phyloP scores from a whole-genome alignment of 2,888 invertebrate species.

The Muschampia plurimacula region DNA sequence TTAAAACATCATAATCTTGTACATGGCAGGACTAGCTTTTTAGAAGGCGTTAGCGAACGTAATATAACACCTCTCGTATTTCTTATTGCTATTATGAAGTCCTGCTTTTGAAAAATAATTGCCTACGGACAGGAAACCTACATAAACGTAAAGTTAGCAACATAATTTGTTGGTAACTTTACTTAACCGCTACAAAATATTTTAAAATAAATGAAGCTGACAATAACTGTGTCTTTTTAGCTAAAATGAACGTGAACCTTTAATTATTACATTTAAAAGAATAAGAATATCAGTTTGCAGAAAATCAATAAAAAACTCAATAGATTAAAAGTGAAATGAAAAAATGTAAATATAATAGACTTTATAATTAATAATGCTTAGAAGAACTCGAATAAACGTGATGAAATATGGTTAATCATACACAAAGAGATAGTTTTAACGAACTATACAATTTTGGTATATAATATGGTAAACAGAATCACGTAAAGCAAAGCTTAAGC shows the following conservation, averaged over 20 bases:
- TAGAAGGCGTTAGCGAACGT: neutral
- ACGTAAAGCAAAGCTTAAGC: neutral
- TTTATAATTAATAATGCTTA: neutral
- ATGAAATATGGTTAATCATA: conserved; percentile 1
- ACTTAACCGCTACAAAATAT: too few relatives aligned
- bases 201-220: too few relatives aligned
- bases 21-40: too few relatives aligned
- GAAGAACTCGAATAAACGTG: neutral
- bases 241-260: neutral
- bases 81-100: too few relatives aligned
- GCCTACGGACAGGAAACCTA: too few relatives aligned
- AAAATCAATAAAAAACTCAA: neutral
- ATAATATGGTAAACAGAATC: too few relatives aligned
- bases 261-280: neutral
- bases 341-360: neutral
- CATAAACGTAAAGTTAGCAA: too few relatives aligned
- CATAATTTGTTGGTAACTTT: too few relatives aligned
- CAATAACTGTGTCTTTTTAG: neutral
- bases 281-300: neutral
- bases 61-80: neutral
- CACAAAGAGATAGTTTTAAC: neutral
- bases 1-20: too few relatives aligned
- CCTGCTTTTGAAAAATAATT: too few relatives aligned
- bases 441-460: too few relatives aligned
- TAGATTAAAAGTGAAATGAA: too few relatives aligned